phyloP scores from a whole-genome alignment of 1,140 invertebrate species.

The Aphelenchoides fujianensis region DNA sequence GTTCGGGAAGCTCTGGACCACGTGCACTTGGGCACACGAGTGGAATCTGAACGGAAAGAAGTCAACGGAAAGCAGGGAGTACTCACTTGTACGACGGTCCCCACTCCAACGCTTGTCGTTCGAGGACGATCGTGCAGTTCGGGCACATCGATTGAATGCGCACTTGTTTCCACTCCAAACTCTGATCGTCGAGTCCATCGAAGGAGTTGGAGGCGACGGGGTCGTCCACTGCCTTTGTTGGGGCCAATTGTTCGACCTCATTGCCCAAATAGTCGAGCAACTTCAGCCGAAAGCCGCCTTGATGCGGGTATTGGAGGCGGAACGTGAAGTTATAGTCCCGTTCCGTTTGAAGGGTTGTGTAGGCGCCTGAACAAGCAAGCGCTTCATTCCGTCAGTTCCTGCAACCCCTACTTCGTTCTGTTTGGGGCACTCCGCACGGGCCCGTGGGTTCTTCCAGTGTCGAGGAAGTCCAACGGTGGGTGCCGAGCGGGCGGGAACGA shows the following conservation, averaged over 20 bases:
- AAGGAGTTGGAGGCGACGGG: constrained; percentile 65
- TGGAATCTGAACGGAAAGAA: constrained; percentile 6
- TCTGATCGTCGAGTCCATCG: constrained; percentile 73
- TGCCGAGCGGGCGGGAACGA: constrained; percentile 66
- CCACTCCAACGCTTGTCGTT: constrained; percentile 85
- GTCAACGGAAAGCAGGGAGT: not conserved
- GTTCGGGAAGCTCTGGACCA: not conserved
- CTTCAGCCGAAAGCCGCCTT: constrained; percentile 83
- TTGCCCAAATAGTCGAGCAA: constrained; percentile 76
- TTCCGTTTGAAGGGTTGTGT: constrained; percentile 77
- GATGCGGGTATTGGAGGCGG: constrained; percentile 86
- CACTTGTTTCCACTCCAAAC: constrained; percentile 75
- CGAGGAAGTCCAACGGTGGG: constrained; percentile 87
- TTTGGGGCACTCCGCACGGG: constrained; percentile 88
- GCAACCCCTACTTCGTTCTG: constrained; percentile 50
- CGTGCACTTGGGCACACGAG: constrained; percentile 16
- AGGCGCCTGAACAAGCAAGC: constrained; percentile 64
- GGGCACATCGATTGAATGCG: constrained; percentile 78
- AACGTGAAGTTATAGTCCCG: constrained; percentile 83
- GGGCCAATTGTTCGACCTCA: constrained; percentile 78
- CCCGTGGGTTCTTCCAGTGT: constrained; percentile 81
- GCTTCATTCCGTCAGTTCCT: too few relatives aligned
- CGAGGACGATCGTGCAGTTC: constrained; percentile 82
- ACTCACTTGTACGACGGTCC: constrained; percentile 59
- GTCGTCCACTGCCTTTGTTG: constrained; percentile 69